Evolutionary conservation across 1,140 invertebrate genomes (phyloP), one percentile per base, ranked within the genome.

Genomic region (Trypoxylus dichotomus): DNA sequence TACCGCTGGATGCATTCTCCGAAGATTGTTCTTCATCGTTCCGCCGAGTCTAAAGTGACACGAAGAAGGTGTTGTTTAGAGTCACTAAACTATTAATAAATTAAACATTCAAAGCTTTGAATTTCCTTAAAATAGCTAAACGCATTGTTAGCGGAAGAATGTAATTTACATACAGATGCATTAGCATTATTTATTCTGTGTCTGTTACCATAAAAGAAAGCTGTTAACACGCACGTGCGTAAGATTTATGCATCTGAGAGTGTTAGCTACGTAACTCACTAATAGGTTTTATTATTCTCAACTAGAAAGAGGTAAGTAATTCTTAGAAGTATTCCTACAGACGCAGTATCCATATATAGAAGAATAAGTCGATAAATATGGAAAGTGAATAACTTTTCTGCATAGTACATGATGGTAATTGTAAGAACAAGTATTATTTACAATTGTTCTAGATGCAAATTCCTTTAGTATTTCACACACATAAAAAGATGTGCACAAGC

Each of bases 91-190:
- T 68, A 68, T 68, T 68, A 68, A 68, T 68, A 68, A 68, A 68
- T 68, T 68, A 68, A 68, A 29, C 60, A 29, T 68, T 68, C 60
- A 10, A 68, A 68, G 60, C 21, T 29, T 68, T 68, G 27, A 29
- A 29, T 68, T 68, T 68, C 60, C 60, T 68, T 68, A 68, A 68
- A 68, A 68, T 68, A 68, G 24, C 60, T 68, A 24, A 68, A 27
- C 60, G 60, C 60, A 68, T 68, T 68, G 60, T 68, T 68, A 68
- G 60, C 60, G 24, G 24, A 68, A 68, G 60, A 68, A 68, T 27
- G 60, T 29, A 68, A 68, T 68, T 68, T 68, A 68, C 60, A 68
- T 68, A 27, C 60, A 29, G 60, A 27, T 68, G 60, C 60, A 68
- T 68, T 68, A 29, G 27, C 60, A 29, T 68, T 68, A 68, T 68